These are phyloP conservation scores for Adelphocoris suturalis DNA, from an alignment of 2,888 invertebrate species.

Conservation along the genomic window DNA sequence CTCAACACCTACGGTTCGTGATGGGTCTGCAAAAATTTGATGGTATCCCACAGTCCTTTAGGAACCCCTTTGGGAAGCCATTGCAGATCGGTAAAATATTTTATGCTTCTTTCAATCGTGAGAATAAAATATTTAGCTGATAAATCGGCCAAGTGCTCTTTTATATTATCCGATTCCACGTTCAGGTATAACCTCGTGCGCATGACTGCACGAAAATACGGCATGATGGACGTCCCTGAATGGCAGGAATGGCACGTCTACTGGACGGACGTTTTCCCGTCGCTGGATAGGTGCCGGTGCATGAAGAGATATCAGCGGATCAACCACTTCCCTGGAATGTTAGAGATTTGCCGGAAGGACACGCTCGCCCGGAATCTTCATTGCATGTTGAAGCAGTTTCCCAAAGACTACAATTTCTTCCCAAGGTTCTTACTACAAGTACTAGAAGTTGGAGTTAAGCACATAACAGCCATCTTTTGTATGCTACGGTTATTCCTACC, in stretches of 20 bases:
- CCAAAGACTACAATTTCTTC: conserved; percentile 93
- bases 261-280: conserved; percentile 93
- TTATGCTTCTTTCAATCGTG: no score
- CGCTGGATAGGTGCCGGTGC: conserved; percentile 91
- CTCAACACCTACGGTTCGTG: no score
- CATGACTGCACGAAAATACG: conserved; percentile 85
- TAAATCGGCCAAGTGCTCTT: no score
- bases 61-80: no score
- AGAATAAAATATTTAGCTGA: no score
- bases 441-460: no score
- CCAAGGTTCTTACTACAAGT: conserved; percentile 69
- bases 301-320: conserved; percentile 93
- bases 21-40: no score
- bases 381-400: conserved; percentile 92
- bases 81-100: no score
- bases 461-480: no score
- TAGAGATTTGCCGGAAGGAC: conserved; percentile 93
- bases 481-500: no score
- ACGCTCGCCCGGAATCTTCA: conserved; percentile 92
- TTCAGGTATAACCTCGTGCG: conserved; percentile 79
- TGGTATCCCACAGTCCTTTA: no score
- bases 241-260: conserved; percentile 90
- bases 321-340: conserved; percentile 96
- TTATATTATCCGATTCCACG: background rate
- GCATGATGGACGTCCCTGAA: conserved; percentile 87